Conservation (phyloP, 2,113 vertebrate genomes). For the Ammodytes dubius region DNA sequence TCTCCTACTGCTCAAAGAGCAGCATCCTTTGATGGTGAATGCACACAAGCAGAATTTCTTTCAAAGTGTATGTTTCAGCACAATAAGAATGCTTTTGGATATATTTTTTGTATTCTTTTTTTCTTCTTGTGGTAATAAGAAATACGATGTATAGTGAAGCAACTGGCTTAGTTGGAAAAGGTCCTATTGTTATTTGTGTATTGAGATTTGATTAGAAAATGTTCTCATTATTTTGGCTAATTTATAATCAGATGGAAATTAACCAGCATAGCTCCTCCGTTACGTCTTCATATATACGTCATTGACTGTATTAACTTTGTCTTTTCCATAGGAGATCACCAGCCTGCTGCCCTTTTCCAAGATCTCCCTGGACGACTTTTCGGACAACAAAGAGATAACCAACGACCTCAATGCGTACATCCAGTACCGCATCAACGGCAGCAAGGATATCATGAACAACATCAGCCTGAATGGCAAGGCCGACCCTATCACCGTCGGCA, state of each 20-base stretch:
- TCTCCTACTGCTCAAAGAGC: slow-evolving; percentile 33
- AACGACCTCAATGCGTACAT: slow-evolving; percentile 94
- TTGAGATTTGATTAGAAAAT: background rate
- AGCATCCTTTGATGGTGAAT: slow-evolving; percentile 25
- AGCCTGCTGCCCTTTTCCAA: slow-evolving; percentile 87
- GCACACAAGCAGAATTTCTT: slow-evolving; percentile 23
- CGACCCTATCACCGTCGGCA: slow-evolving; percentile 89
- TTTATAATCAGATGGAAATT: background rate
- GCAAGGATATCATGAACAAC: slow-evolving; percentile 95
- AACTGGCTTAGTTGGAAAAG: background rate
- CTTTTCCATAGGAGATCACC: slow-evolving; percentile 88
- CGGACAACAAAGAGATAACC: slow-evolving; percentile 91
- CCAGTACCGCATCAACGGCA: slow-evolving; percentile 92
- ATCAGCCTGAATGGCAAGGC: slow-evolving; percentile 96
- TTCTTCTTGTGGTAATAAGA: slow-evolving; percentile 2
- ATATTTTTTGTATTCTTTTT: background rate
- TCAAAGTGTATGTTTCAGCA: slow-evolving; percentile 21
- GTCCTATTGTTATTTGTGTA: background rate
- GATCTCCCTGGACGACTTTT: slow-evolving; percentile 93
- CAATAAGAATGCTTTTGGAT: slow-evolving; percentile 13
- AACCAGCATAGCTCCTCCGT: background rate
- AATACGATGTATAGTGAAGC: slow-evolving; percentile 11
- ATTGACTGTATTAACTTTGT: slow-evolving; percentile 16
- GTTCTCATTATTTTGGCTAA: background rate
- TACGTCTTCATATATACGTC: background rate